Base-by-base conservation (phyloP, 2,113 vertebrate species). In the Campylorhamphus procurvoides region DNA sequence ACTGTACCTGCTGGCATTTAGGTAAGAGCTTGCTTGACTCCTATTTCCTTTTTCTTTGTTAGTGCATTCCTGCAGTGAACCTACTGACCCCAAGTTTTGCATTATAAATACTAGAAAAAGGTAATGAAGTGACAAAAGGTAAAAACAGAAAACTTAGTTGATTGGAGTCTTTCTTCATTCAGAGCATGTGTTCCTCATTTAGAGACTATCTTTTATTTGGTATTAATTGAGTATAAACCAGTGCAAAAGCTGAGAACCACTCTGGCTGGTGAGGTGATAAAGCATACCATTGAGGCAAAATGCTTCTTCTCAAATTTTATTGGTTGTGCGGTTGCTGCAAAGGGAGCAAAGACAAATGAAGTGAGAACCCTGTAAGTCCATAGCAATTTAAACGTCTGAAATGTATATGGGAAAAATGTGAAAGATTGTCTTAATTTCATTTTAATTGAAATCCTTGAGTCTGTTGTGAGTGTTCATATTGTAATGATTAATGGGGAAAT, bases 1-100 rank as follows among this genome's bases (percentile, higher is more conserved):
- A 87, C 37, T 95, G 33, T 87, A 64, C 87, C 77, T 95, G 81
- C 94, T 94, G 89, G 40, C 87, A 72, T 88, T 93, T 96, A 94
- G 93, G 95, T 95, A 94, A 97, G 96, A 92, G 50, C 49, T 85
- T 94, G 60, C 77, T 89, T 58, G 25, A 81, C 44, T 89, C 2
- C 0, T 29, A 11, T 63, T 92, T 44, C 27, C 75, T 68, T 74
- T 78, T 91, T 46, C 33, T 72, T 71, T 59, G 9, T 86, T 83
- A n/a, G 23, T 93, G 66, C 18, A 29, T 84, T 89, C 37, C 18
- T 63, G 12, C 58, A 91, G 22, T 80, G 67, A 84, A 74, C 12
- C 39, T 94, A 9, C 25, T 53, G 66, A 69, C 42, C 31, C 16
- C 35, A 40, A 47, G 27, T 39, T 86, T 47, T 55, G 16, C 27